phyloP scores from a whole-genome alignment of 53 echinoderm and acorn worm genomes.

The Temnopleurus reevesii region DNA sequence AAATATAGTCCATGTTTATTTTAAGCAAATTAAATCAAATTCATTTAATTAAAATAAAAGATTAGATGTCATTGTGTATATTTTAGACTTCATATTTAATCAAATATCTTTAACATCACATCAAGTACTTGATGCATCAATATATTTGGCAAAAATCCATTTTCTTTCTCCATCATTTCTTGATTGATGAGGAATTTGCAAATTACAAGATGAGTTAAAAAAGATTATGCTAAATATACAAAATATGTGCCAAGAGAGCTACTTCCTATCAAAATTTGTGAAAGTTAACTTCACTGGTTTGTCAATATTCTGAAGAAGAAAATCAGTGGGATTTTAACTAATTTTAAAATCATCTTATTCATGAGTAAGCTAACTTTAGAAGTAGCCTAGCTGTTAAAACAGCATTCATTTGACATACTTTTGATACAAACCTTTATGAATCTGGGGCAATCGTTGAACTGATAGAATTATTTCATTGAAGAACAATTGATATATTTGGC shows the following conservation, averaged over 20 bases:
- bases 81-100: neutral
- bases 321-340: too few relatives aligned
- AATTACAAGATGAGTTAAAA: neutral
- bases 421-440: too few relatives aligned
- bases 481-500: too few relatives aligned
- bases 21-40: neutral
- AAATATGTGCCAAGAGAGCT: neutral
- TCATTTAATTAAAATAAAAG: too few relatives aligned
- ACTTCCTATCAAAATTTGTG: neutral
- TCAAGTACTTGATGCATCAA: neutral
- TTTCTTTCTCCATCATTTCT: neutral
- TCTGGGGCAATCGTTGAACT: too few relatives aligned
- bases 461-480: too few relatives aligned
- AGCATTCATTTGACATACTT: too few relatives aligned
- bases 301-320: neutral
- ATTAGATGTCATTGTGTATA: too few relatives aligned
- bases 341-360: too few relatives aligned
- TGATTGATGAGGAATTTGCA: neutral
- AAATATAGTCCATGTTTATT: neutral
- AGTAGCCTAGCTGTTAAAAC: too few relatives aligned
- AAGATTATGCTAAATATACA: conserved; percentile 26
- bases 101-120: neutral
- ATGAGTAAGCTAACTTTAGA: too few relatives aligned
- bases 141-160: neutral
- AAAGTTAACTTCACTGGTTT: neutral